Evolutionary conservation across 2,113 vertebrate species (phyloP).

Genomic region (Ictalurus furcatus): DNA sequence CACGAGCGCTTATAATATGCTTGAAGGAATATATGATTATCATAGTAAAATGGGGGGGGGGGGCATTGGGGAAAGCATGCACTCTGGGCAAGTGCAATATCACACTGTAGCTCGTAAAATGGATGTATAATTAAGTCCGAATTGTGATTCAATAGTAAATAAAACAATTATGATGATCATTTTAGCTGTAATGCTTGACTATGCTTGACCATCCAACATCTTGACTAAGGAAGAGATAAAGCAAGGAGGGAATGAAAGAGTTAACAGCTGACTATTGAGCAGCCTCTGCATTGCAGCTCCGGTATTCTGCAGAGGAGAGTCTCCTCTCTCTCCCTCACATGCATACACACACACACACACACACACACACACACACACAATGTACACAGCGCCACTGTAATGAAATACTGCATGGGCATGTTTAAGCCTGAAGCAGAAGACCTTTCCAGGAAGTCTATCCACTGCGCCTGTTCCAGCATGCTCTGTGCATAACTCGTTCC

Average conservation of each 20-base stretch:
- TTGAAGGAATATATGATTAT: not conserved
- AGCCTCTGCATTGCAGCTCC: slow-evolving; percentile 44
- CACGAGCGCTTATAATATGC: not conserved
- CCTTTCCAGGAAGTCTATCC: slow-evolving; percentile 1
- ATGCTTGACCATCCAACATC: not conserved
- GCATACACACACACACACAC: slow-evolving; percentile 9
- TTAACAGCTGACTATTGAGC: slow-evolving; percentile 31
- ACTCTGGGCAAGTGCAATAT: not conserved
- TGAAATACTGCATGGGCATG: slow-evolving; percentile 2
- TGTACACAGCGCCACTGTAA: not conserved
- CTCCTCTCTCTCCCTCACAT: not conserved
- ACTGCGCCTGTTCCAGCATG: not conserved
- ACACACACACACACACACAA: slow-evolving; percentile 14
- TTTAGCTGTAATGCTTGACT: not conserved
- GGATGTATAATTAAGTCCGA: not conserved
- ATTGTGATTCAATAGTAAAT: not conserved
- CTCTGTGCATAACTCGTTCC: slow-evolving; percentile 8
- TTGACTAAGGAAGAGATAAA: not conserved
- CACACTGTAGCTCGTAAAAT: not conserved
- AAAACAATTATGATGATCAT: not conserved
- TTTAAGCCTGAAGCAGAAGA: not conserved
- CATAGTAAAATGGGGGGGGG: not conserved
- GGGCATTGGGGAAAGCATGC: not conserved
- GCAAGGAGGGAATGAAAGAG: slow-evolving; percentile 2
- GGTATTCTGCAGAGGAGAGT: slow-evolving; percentile 5